A percentile compares a stretch with the other conserved stretches of the same genome.
Conservation (phyloP, 2,888 invertebrate genomes). For the Dusona sp. region DNA sequence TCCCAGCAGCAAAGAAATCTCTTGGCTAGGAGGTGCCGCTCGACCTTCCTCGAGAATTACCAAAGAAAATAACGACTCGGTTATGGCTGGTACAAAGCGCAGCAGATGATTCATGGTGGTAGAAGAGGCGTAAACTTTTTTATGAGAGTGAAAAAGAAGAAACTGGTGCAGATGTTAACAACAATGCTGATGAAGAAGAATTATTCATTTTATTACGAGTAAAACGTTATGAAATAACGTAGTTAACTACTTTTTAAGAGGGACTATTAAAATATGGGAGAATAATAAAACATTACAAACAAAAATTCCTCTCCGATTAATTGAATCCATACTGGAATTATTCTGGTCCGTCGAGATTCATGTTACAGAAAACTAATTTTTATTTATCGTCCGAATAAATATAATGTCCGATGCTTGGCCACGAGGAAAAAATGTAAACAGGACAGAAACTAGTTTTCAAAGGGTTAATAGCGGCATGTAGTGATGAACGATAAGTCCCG, state of each 20-base stretch:
- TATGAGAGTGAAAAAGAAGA: neutral
- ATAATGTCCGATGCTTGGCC: neutral
- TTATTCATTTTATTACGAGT: neutral
- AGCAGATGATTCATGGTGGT: neutral
- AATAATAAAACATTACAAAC: neutral
- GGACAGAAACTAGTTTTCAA: slow-evolving; percentile 22
- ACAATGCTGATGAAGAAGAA: neutral
- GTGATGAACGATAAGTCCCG: slow-evolving; percentile 54
- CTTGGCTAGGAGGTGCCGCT: slow-evolving; percentile 31
- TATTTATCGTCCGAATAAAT: slow-evolving; percentile 20
- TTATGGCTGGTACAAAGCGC: slow-evolving; percentile 15
- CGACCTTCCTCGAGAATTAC: slow-evolving; percentile 38
- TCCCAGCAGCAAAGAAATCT: slow-evolving; percentile 39
- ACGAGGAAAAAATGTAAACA: slow-evolving; percentile 21
- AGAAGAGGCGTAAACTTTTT: slow-evolving; percentile 10
- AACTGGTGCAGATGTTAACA: neutral
- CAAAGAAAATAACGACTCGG: slow-evolving; percentile 57
- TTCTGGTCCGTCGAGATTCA: neutral
- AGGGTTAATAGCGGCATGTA: slow-evolving; percentile 51
- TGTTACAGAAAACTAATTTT: neutral
- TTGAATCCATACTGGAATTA: neutral
- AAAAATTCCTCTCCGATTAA: neutral
- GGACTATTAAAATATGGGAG: neutral
- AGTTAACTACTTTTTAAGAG: neutral
- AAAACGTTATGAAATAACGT: neutral